Percentiles rank a stretch among this genome's conserved stretches.
Evolutionary conservation across 2,888 invertebrate species (phyloP).

Genomic region (Vannuccia rotundouncinata): DNA sequence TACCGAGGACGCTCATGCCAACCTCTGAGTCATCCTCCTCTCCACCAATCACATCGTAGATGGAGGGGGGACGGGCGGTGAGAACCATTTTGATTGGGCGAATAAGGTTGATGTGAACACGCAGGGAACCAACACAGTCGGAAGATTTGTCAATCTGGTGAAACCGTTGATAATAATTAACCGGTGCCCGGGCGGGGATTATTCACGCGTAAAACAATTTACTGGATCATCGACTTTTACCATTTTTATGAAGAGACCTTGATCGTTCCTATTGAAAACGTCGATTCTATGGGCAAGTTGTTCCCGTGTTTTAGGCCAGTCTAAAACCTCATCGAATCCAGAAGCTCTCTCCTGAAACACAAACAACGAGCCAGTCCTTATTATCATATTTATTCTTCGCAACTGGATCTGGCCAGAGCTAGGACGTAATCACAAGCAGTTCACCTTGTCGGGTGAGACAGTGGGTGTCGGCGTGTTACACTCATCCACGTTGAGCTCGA

Average conservation of each 20-base stretch:
- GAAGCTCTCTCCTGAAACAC: not conserved
- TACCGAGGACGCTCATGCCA: constrained; percentile 56
- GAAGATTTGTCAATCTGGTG: not conserved
- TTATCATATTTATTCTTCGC: too few species aligned
- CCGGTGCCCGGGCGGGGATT: too few species aligned
- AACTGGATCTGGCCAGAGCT: too few species aligned
- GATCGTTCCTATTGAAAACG: constrained; percentile 31
- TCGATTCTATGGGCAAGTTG: not conserved
- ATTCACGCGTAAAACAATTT: too few species aligned
- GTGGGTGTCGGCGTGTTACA: not conserved
- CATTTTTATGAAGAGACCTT: constrained; percentile 32
- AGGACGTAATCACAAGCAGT: too few species aligned
- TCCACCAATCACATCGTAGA: constrained; percentile 57
- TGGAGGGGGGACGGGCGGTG: constrained; percentile 60
- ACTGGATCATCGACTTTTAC: too few species aligned
- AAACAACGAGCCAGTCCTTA: not conserved
- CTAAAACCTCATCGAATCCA: not conserved
- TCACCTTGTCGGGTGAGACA: not conserved
- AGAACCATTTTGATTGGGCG: constrained; percentile 61
- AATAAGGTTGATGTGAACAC: constrained; percentile 60
- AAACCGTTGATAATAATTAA: not conserved
- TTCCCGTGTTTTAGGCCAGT: not conserved
- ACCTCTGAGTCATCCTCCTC: constrained; percentile 45
- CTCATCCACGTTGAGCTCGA: constrained; percentile 21
- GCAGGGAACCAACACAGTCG: constrained; percentile 54